phyloP scores from a whole-genome alignment of 2,888 invertebrate genomes.

The Thysanoteuthis rhombus region DNA sequence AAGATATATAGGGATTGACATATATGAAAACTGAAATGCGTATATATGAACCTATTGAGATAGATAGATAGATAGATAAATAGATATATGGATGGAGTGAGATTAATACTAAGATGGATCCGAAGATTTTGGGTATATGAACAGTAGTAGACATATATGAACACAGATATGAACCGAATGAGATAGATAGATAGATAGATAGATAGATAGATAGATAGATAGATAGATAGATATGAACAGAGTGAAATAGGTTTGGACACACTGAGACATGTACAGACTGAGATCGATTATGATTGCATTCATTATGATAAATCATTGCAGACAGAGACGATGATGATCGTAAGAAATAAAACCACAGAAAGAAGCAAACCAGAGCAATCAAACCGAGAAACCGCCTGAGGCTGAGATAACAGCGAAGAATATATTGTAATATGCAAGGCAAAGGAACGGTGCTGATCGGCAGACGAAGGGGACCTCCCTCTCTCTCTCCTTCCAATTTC shows the following conservation, averaged over 20 bases:
- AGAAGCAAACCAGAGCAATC: neutral
- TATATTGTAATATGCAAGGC: neutral
- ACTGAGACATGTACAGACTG: neutral
- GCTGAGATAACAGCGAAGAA: neutral
- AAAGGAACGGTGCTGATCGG: neutral
- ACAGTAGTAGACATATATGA: no score
- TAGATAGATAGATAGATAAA: no score
- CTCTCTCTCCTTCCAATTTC: neutral
- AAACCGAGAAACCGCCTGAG: neutral
- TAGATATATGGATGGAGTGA: no score
- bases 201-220: neutral
- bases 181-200: neutral
- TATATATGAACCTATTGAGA: no score
- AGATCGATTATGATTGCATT: neutral
- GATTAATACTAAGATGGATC: no score
- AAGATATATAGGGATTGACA: no score
- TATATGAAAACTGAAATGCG: no score
- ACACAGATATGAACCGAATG: neutral
- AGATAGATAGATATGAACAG: neutral
- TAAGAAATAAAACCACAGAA: neutral
- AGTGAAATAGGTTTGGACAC: neutral
- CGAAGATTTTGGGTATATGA: no score
- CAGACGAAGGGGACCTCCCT: accelerated
- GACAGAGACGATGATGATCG: neutral
- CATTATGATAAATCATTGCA: neutral